These are phyloP conservation scores for Drosophila paracracens DNA, from an alignment of 2,888 invertebrate species.

Conservation along the genomic window DNA sequence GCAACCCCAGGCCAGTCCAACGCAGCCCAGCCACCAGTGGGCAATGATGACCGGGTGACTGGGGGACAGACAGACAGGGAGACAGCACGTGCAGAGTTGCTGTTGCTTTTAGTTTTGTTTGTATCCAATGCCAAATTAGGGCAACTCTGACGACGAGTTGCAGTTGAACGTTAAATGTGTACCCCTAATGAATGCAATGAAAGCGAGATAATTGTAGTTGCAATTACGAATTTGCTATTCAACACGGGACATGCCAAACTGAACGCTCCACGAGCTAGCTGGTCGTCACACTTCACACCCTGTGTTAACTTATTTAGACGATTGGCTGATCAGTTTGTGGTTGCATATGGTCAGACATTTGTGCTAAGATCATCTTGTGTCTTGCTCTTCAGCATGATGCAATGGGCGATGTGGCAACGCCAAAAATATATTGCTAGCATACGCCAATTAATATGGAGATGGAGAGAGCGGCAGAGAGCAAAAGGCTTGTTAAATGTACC, in stretches of 20 bases:
- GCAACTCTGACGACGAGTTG: background rate
- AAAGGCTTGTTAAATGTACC: conserved; percentile 15
- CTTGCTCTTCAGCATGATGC: background rate
- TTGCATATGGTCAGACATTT: background rate
- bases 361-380: background rate
- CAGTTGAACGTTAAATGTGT: background rate
- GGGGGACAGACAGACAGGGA: background rate
- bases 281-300: background rate
- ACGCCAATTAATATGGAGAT: background rate
- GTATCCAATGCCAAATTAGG: conserved; percentile 11
- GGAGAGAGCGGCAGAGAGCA: background rate
- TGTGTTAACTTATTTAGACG: background rate
- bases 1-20: background rate
- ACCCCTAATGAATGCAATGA: conserved; percentile 33
- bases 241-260: conserved; percentile 18
- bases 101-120: conserved; percentile 1
- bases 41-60: background rate
- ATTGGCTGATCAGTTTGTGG: background rate
- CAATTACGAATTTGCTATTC: conserved; percentile 22
- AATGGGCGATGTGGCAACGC: conserved; percentile 13
- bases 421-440: background rate
- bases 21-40: too few species aligned
- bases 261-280: background rate
- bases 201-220: conserved; percentile 38
- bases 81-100: background rate